Evolutionary conservation across 2,888 invertebrate species (phyloP).

Genomic region (Chrysodeixis includens): DNA sequence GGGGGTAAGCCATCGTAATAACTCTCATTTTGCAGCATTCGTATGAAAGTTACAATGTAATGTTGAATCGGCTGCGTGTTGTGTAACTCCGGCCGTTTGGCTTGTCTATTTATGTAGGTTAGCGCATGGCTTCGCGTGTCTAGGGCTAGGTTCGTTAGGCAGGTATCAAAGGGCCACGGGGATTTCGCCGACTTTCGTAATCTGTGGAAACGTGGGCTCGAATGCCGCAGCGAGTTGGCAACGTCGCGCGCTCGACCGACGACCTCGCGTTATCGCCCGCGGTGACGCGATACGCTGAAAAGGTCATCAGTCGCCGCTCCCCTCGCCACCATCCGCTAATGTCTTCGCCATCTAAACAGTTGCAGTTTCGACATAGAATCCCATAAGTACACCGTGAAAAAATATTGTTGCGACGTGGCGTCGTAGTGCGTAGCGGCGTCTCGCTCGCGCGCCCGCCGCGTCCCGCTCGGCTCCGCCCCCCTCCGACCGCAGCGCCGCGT

Average conservation of each 20-base stretch:
- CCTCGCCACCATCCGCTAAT: conserved; percentile 76
- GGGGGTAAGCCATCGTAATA: conserved; percentile 62
- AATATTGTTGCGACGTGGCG: conserved; percentile 71
- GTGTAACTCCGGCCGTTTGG: conserved; percentile 44
- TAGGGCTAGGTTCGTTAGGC: conserved; percentile 66
- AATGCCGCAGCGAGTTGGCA: conserved; percentile 81
- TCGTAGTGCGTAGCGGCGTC: conserved; percentile 68
- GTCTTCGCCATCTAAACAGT: conserved; percentile 83
- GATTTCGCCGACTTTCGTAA: conserved; percentile 82
- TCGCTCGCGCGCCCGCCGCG: conserved; percentile 78
- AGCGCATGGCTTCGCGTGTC: conserved; percentile 63
- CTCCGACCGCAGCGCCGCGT: conserved; percentile 81
- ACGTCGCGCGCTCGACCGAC: conserved; percentile 84
- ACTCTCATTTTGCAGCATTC: conserved; percentile 65
- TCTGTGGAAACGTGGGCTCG: conserved; percentile 76
- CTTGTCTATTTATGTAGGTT: conserved; percentile 59
- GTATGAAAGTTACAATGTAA: conserved; percentile 49
- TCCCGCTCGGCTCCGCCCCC: conserved; percentile 83
- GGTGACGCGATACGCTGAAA: conserved; percentile 82
- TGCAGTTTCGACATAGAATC: conserved; percentile 79
- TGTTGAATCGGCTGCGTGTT: conserved; percentile 37
- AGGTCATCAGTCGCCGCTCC: conserved; percentile 82
- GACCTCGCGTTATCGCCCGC: conserved; percentile 86
- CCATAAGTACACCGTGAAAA: conserved; percentile 79
- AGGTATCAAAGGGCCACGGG: conserved; percentile 76